Conservation (phyloP, 2,113 vertebrate species). For the Periophthalmodon schlosseri region DNA sequence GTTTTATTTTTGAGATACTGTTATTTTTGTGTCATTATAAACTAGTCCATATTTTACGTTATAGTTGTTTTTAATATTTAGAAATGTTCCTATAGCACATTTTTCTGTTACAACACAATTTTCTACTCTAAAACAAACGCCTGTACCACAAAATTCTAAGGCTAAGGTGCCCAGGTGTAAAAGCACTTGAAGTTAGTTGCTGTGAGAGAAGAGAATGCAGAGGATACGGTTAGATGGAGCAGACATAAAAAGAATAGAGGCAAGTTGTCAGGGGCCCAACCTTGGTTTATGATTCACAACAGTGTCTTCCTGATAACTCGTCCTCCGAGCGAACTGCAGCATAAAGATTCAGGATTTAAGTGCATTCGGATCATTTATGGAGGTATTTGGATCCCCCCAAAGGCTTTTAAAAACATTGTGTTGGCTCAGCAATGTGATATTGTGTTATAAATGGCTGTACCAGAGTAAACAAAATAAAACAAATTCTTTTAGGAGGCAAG, state of each 20-base stretch:
- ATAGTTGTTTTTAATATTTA: too few relatives aligned
- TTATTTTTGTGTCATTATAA: too few relatives aligned
- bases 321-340: constrained; percentile 14
- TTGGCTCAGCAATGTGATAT: neutral
- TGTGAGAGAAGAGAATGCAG: neutral
- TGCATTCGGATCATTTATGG: constrained; percentile 20
- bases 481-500: neutral
- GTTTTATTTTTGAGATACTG: too few relatives aligned
- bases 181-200: too few relatives aligned
- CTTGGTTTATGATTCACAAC: constrained; percentile 34
- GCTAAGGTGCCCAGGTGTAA: too few relatives aligned
- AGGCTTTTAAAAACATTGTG: constrained; percentile 29
- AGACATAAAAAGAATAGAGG: neutral
- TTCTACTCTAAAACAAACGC: too few relatives aligned
- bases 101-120: too few relatives aligned
- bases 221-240: constrained; percentile 11
- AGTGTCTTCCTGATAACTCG: constrained; percentile 26
- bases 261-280: constrained; percentile 30
- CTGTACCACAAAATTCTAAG: too few relatives aligned
- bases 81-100: too few relatives aligned
- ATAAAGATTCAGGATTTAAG: constrained; percentile 25
- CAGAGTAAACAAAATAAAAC: neutral
- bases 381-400: constrained; percentile 22
- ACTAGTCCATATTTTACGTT: too few relatives aligned
- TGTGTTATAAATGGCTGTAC: neutral